phyloP scores from a whole-genome alignment of 2,113 vertebrate species.

The Callospermophilus lateralis region DNA sequence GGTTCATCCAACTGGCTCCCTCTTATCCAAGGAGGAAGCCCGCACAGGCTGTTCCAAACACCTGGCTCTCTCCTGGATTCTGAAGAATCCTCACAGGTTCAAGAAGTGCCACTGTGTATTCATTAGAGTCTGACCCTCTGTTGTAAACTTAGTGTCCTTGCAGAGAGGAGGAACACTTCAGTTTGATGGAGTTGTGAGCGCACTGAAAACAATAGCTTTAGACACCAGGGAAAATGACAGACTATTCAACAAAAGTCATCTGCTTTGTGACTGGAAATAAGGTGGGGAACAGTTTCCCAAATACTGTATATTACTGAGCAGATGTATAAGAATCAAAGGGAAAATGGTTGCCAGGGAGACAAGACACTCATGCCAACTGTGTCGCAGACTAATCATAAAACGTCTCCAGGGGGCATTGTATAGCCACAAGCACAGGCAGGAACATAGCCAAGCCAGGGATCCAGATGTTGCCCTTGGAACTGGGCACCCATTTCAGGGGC shows the following conservation, averaged over 20 bases:
- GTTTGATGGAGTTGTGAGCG: constrained; percentile 4
- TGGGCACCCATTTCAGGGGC: constrained; percentile 79
- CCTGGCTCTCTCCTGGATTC: neutral
- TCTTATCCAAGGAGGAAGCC: neutral
- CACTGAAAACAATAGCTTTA: constrained; percentile 71
- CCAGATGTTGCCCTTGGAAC: constrained; percentile 89
- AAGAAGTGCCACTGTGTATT: neutral
- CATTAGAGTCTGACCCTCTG: neutral
- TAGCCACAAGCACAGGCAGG: constrained; percentile 73
- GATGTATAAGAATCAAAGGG: constrained; percentile 81
- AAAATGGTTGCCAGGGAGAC: constrained; percentile 84
- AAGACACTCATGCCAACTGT: constrained; percentile 78
- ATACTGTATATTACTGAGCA: constrained; percentile 68
- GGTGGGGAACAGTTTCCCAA: constrained; percentile 65
- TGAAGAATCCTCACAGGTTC: neutral
- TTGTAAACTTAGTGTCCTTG: neutral
- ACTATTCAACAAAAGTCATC: constrained; percentile 57
- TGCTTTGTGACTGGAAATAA: constrained; percentile 58
- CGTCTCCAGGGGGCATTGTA: constrained; percentile 79
- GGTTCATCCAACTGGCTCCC: neutral
- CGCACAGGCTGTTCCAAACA: neutral
- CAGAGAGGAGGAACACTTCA: neutral
- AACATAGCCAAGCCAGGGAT: constrained; percentile 81
- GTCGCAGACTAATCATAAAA: constrained; percentile 78
- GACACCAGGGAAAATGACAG: constrained; percentile 27